Percentiles rank a stretch among this genome's conserved stretches.
phyloP scores from a whole-genome alignment of 2,113 vertebrate genomes.

The Heterotis niloticus region DNA sequence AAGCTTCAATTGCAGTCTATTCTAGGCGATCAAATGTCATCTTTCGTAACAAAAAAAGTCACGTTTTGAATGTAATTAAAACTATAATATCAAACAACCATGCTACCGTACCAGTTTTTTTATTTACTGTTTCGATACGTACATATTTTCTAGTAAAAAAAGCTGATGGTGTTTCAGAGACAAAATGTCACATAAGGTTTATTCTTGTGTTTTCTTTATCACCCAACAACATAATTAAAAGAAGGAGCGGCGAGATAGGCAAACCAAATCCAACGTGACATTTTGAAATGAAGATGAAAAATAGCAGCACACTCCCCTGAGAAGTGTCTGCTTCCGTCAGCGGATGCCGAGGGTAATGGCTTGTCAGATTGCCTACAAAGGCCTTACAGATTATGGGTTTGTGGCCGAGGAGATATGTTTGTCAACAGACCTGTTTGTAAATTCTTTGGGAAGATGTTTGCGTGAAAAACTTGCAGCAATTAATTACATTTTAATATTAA shows the following conservation, averaged over 20 bases:
- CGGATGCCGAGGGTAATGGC: background rate
- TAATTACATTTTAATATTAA: background rate
- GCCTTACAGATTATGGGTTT: background rate
- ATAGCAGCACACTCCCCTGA: background rate
- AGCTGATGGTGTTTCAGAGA: slow-evolving; percentile 4
- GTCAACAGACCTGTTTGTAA: background rate
- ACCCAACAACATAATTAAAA: slow-evolving; percentile 20
- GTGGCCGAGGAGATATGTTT: slow-evolving; percentile 9
- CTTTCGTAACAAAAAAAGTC: background rate
- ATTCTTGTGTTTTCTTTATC: slow-evolving; percentile 22
- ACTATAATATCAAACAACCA: background rate
- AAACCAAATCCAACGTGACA: slow-evolving; percentile 14
- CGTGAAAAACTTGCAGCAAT: background rate
- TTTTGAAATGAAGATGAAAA: slow-evolving; percentile 15
- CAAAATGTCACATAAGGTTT: slow-evolving; percentile 18
- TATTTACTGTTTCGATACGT: background rate
- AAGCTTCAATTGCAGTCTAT: background rate
- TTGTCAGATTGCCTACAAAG: slow-evolving; percentile 22
- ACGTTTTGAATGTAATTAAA: background rate
- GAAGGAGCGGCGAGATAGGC: slow-evolving; percentile 14
- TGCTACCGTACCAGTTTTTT: background rate
- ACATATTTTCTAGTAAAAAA: background rate
- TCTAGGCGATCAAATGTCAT: background rate
- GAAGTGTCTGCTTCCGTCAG: background rate
- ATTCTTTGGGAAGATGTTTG: background rate